Evolutionary conservation across 1,140 invertebrate species (phyloP).

Genomic region (Zaprionus davidi): DNA sequence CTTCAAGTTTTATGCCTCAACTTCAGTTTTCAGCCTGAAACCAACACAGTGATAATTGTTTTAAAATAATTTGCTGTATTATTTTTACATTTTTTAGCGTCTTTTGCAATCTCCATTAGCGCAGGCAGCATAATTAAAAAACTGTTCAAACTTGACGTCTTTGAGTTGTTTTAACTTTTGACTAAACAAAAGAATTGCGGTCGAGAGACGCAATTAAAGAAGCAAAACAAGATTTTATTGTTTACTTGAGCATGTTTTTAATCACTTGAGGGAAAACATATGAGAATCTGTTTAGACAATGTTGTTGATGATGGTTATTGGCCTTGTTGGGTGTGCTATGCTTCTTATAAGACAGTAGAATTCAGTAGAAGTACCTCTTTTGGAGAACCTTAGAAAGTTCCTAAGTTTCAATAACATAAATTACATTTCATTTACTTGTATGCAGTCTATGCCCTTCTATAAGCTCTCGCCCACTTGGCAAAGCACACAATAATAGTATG

Average conservation of each 20-base stretch:
- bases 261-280: slow-evolving; percentile 53
- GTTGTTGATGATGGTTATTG: slow-evolving; percentile 14
- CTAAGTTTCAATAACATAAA: background rate
- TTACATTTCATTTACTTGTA: background rate
- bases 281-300: slow-evolving; percentile 34
- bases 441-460: background rate
- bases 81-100: slow-evolving; percentile 47
- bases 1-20: background rate
- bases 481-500: background rate
- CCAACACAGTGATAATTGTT: slow-evolving; percentile 59
- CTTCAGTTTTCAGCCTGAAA: slow-evolving; percentile 25
- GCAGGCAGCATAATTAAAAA: slow-evolving; percentile 68
- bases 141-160: slow-evolving; percentile 53
- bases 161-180: slow-evolving; percentile 6
- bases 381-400: background rate
- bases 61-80: slow-evolving; percentile 49
- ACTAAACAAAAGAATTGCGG: slow-evolving; percentile 70
- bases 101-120: slow-evolving; percentile 63
- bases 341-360: background rate
- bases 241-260: slow-evolving; percentile 64
- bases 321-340: slow-evolving; percentile 26
- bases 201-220: slow-evolving; percentile 46
- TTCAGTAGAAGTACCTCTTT: no score
- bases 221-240: slow-evolving; percentile 55
- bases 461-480: background rate